Percentiles rank a stretch among this genome's conserved stretches.
Conservation (phyloP, 2,113 vertebrate genomes). For the Amphiprion ocellaris region DNA sequence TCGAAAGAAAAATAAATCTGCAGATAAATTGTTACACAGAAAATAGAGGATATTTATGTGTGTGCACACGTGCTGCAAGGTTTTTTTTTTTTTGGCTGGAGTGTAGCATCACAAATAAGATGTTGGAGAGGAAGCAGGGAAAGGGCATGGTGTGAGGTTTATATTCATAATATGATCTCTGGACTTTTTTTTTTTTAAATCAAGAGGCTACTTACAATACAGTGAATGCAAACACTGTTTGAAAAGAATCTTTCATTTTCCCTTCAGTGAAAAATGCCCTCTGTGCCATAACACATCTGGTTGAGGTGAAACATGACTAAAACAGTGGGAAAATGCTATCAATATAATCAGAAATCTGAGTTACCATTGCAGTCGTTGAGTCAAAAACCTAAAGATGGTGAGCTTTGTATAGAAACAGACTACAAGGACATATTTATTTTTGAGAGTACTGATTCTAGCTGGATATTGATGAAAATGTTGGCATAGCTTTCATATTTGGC, state of each 20-base stretch:
- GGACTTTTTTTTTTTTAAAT: slow-evolving; percentile 24
- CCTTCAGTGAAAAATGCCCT: neutral
- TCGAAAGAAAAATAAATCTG: slow-evolving; percentile 40
- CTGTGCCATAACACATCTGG: neutral
- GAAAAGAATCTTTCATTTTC: neutral
- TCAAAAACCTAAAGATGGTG: too few species aligned
- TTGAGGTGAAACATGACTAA: slow-evolving; percentile 10
- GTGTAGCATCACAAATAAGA: slow-evolving; percentile 33
- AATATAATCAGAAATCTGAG: too few species aligned
- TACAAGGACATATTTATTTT: too few species aligned
- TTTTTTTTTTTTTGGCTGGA: slow-evolving; percentile 29
- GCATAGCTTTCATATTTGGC: too few species aligned
- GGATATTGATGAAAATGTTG: too few species aligned
- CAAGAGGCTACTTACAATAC: neutral
- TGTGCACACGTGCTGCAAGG: slow-evolving; percentile 12
- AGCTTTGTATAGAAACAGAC: too few species aligned
- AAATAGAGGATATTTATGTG: neutral
- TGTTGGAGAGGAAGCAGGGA: slow-evolving; percentile 6
- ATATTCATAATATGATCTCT: slow-evolving; percentile 35
- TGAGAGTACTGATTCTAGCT: too few species aligned
- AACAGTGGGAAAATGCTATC: neutral
- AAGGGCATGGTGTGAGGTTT: slow-evolving; percentile 1
- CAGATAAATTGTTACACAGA: slow-evolving; percentile 27
- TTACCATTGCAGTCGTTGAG: too few species aligned
- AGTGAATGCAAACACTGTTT: neutral